Evolutionary conservation across 2,888 invertebrate species (phyloP), one percentile per base, ranked within the genome.

Genomic region (Pardosa pseudoannulata): DNA sequence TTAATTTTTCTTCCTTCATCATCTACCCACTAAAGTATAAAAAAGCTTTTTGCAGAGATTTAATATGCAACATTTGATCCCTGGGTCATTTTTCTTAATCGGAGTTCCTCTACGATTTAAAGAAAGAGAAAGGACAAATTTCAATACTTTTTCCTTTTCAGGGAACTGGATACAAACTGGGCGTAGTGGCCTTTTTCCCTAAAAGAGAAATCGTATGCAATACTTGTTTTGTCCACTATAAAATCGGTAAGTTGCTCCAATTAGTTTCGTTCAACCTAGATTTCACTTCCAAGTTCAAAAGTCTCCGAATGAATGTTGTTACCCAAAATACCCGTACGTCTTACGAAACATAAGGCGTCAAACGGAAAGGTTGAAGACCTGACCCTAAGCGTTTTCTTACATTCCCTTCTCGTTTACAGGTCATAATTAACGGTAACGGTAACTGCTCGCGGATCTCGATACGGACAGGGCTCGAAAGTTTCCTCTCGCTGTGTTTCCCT

Each of bases 231-330:
- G 39, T 23, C 36, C 16, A 27, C 16, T 36, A 67, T 13, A 27
- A 16, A 36, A 80, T 16, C 64, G 29, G 46, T 46, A 65, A 36
- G 29, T 32, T 80, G 80, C 73, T 80, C 80, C 73, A 80, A 80
- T 80, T 80, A 74, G 73, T 80, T 65, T 50, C 56, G 74, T 74
- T 80, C 74, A 80, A 80, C 80, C 80, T 29, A 80, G 80, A 80
- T 80, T 80, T 80, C 80, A 74, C 80, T 80, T 31, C 79, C 73
- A 80, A 80, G 80, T 80, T 80, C 73, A 74, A 80, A 50, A 56
- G 50, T 74, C 73, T 50, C n/a, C 9, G 36, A 27, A 39, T 65
- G 27, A 65, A 65, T 65, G 23, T 28, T n/a, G 29, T n/a, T n/a
- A n/a, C 23, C 11, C 56, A 3, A 56, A 56, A 23, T 56, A 3